Conservation (phyloP, 2,113 vertebrate genomes). For the Calyptomena viridis region DNA sequence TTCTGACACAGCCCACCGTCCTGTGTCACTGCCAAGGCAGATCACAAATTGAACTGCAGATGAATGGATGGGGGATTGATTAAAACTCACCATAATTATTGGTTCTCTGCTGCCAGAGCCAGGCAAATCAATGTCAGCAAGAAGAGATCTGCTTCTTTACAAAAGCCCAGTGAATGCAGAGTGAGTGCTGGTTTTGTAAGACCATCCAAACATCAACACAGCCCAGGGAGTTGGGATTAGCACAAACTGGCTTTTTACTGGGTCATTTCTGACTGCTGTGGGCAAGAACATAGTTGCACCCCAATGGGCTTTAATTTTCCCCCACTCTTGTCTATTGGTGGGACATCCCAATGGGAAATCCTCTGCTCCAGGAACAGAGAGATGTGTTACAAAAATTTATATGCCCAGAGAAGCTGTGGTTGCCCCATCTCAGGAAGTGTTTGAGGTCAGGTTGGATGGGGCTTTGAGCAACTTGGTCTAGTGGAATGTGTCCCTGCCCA, state of each 20-base stretch:
- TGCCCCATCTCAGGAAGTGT: background rate
- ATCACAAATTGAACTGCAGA: constrained; percentile 61
- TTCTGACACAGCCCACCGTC: background rate
- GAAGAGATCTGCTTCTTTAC: constrained; percentile 1
- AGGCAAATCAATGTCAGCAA: constrained; percentile 67
- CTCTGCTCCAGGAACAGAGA: background rate
- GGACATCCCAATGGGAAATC: background rate
- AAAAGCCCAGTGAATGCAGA: background rate
- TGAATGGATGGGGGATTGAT: constrained; percentile 72
- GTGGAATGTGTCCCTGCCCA: background rate
- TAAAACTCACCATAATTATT: constrained; percentile 74
- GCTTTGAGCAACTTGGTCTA: background rate
- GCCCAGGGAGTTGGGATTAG: background rate
- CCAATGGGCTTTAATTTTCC: background rate
- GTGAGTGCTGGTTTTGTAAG: background rate
- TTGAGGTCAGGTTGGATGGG: background rate
- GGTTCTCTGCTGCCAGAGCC: constrained; percentile 42
- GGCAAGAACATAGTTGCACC: background rate
- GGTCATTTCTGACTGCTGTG: background rate
- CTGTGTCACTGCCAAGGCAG: constrained; percentile 51
- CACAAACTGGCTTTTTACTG: background rate
- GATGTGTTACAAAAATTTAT: background rate
- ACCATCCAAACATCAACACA: background rate
- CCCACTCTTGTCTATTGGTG: background rate
- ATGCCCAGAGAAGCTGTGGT: background rate